These are phyloP conservation scores for Hirtodrosophila histrioides DNA, from an alignment of 2,888 invertebrate species.

Conservation along the genomic window DNA sequence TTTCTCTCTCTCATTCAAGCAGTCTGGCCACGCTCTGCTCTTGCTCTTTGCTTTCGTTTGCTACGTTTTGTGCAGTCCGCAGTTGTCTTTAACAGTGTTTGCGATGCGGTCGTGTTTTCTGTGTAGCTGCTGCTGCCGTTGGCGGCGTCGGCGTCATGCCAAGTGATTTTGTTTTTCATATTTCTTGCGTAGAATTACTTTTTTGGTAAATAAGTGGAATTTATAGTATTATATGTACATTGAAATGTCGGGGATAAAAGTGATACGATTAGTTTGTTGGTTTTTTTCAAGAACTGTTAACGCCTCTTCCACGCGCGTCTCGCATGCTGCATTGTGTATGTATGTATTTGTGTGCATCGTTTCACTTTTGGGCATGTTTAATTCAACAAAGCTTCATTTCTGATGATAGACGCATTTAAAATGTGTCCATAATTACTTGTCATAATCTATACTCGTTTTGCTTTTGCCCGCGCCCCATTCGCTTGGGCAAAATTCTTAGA, in stretches of 20 bases:
- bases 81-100: conserved; percentile 62
- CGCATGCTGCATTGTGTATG: conserved; percentile 1
- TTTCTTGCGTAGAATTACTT: conserved; percentile 21
- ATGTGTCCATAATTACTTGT: conserved; percentile 32
- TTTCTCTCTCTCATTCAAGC: conserved; percentile 56
- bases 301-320: conserved; percentile 2
- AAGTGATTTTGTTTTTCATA: conserved; percentile 52
- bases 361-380: conserved; percentile 12
- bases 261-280: conserved; percentile 5
- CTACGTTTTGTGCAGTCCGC: conserved; percentile 52
- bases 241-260: conserved; percentile 15
- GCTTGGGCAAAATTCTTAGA: conserved; percentile 77
- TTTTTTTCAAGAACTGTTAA: conserved; percentile 7
- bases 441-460: conserved; percentile 37
- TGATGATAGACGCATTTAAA: conserved; percentile 14
- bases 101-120: conserved; percentile 69
- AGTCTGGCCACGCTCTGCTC: conserved; percentile 58
- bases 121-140: conserved; percentile 30
- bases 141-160: conserved; percentile 53
- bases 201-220: conserved; percentile 41
- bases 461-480: conserved; percentile 40
- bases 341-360: conserved; percentile 15
- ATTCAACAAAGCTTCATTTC: conserved; percentile 12
- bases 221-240: conserved; percentile 10
- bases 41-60: conserved; percentile 54